Evolutionary conservation across 2,888 invertebrate genomes (phyloP), one percentile per base, ranked within the genome.

Genomic region (Acrobasis suavella): DNA sequence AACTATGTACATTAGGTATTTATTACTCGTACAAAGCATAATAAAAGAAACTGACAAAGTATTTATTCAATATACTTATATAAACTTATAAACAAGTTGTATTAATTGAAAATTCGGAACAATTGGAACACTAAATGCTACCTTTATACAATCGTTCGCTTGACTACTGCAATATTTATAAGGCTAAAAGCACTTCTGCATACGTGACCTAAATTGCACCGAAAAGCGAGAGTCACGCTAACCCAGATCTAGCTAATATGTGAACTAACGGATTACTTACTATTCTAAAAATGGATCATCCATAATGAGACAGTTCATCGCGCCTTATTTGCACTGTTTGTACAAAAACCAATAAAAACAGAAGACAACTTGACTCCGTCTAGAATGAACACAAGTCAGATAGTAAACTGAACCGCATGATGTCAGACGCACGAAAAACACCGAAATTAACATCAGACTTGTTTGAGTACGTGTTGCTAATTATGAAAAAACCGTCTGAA

Each of bases 391-490:
- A 78, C 81, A 82, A 85, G 80, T 81, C 84, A 83, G 83, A 82
- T 77, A 73, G 77, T 78, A 81, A 82, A 81, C 82, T 78, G 77
- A 78, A 75, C 76, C 72, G 69, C 72, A 76, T 88, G 87, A 89
- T 85, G 86, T 87, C 87, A 87, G 87, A 82, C 65, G 56, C 51
- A 65, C 62, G 69, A 72, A 78, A 78, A 72, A 76, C 78, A 74
- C 78, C 70, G 67, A 79, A 84, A 86, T 89, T 87, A 87, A 81
- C 82, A 73, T 46, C 72, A 65, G 71, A 72, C 69, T 71, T 79
- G 76, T 79, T 76, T 75, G 70, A 77, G 74, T 76, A 76, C 70
- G 73, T 70, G 69, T 72, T 74, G 73, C 67, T 80, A 84, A 82
- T 83, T 76, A 75, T 56, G 64, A 68, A 63, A 70, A 72, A 72